Evolutionary conservation across 1,140 invertebrate species (phyloP).

Genomic region (Ruditapes philippinarum): DNA sequence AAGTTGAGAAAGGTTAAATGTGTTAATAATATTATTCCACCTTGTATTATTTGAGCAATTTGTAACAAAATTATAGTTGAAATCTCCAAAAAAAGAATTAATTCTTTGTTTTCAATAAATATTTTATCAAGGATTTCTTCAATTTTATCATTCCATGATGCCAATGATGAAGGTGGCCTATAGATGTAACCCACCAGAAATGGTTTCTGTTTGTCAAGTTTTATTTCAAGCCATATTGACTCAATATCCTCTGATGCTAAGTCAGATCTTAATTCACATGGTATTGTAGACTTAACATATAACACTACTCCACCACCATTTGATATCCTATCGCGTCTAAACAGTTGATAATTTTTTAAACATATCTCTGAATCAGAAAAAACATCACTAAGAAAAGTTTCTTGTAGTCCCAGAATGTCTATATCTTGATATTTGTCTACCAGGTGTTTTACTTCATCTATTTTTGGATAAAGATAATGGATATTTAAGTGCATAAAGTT

Average conservation of each 20-base stretch:
- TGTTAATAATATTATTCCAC: too few relatives aligned
- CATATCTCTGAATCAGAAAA: neutral
- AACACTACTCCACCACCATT: neutral
- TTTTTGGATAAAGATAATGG: neutral
- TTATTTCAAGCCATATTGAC: neutral
- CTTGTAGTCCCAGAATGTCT: neutral
- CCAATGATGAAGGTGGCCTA: neutral
- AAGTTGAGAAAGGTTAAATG: too few relatives aligned
- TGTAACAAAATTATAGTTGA: too few relatives aligned
- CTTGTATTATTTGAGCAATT: too few relatives aligned
- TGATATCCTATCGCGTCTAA: neutral
- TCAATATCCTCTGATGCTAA: neutral
- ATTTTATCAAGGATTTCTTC: too few relatives aligned
- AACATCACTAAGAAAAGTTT: neutral
- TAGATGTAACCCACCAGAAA: neutral
- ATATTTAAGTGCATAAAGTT: neutral
- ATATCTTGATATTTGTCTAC: neutral
- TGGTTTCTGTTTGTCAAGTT: neutral
- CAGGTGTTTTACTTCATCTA: neutral
- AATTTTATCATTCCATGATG: neutral
- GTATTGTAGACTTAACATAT: neutral
- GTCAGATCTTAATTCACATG: neutral
- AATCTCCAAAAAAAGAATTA: too few relatives aligned
- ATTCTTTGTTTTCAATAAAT: too few relatives aligned
- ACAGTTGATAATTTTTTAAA: neutral